A percentile compares a stretch with the other conserved stretches of the same genome.
These are phyloP conservation scores for Coregonus sp. DNA, from an alignment of 2,797 vertebrate genomes.

Conservation along the genomic window DNA sequence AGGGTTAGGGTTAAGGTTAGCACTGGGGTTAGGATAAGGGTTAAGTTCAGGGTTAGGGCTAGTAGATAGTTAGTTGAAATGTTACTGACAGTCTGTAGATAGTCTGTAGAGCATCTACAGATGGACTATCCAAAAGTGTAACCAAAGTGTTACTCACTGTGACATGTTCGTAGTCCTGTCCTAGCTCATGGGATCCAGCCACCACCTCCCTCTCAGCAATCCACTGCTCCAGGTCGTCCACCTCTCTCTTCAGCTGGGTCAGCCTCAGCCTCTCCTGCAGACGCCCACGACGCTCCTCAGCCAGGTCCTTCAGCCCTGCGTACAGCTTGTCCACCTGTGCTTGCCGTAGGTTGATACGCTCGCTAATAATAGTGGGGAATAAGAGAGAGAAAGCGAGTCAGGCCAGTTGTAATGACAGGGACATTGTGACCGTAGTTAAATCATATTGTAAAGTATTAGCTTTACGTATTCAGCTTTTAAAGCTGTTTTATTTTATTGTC, in stretches of 20 bases:
- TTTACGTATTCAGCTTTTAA: background rate
- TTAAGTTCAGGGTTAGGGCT: too few species aligned
- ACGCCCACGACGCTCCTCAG: conserved; percentile 83
- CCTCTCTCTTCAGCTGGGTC: conserved; percentile 90
- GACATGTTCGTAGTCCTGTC: conserved; percentile 97
- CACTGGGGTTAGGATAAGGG: too few species aligned
- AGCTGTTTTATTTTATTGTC: too few species aligned
- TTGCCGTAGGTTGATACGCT: conserved; percentile 86
- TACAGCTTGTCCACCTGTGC: conserved; percentile 93
- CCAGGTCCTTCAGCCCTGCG: conserved; percentile 88
- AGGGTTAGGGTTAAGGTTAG: too few species aligned
- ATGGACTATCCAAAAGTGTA: too few species aligned
- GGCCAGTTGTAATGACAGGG: background rate
- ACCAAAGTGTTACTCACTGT: conserved; percentile 74
- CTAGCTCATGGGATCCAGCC: conserved; percentile 92
- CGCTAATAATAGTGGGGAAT: conserved; percentile 64
- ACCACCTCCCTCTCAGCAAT: conserved; percentile 94
- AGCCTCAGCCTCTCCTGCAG: conserved; percentile 89
- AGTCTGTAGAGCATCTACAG: too few species aligned
- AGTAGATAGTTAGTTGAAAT: too few species aligned
- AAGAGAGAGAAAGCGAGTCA: conserved; percentile 1
- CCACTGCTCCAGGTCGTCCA: conserved; percentile 97
- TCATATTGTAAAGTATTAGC: too few species aligned
- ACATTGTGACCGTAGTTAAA: background rate
- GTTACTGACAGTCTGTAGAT: too few species aligned